Conservation (phyloP, 2,113 vertebrate species). For the Apistogramma diplotaenia region DNA sequence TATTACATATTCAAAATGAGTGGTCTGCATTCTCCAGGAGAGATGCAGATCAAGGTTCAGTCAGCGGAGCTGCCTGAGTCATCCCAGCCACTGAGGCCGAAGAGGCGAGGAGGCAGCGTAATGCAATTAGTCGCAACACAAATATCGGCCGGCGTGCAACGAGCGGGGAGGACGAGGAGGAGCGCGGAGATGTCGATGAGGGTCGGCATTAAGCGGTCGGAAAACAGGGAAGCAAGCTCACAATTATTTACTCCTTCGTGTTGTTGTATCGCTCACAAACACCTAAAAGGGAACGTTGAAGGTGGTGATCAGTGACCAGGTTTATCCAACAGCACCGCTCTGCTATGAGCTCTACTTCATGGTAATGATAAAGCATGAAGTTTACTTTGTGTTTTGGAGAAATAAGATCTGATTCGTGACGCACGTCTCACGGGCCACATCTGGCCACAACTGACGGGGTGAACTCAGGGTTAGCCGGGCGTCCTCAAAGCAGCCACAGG, state of each 20-base stretch:
- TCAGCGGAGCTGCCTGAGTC: slow-evolving; percentile 34
- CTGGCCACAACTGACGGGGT: too few relatives aligned
- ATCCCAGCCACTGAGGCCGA: slow-evolving; percentile 19
- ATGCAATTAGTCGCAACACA: slow-evolving; percentile 37
- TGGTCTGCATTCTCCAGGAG: neutral
- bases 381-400: neutral
- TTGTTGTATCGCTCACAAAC: neutral
- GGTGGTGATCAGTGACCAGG: neutral
- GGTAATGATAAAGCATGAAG: neutral
- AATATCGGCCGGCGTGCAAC: slow-evolving; percentile 23
- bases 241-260: neutral
- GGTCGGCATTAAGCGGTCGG: neutral
- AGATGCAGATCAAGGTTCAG: neutral
- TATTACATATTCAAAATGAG: slow-evolving; percentile 1
- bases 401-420: too few relatives aligned
- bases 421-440: too few relatives aligned
- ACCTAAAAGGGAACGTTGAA: neutral
- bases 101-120: slow-evolving; percentile 7
- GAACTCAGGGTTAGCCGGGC: too few relatives aligned
- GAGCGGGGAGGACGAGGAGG: neutral
- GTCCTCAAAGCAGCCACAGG: neutral
- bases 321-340: neutral
- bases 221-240: neutral
- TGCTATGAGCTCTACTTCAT: neutral
- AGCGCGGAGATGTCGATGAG: neutral